Evolutionary conservation across 2,113 vertebrate genomes (phyloP).

Genomic region (Ia io): DNA sequence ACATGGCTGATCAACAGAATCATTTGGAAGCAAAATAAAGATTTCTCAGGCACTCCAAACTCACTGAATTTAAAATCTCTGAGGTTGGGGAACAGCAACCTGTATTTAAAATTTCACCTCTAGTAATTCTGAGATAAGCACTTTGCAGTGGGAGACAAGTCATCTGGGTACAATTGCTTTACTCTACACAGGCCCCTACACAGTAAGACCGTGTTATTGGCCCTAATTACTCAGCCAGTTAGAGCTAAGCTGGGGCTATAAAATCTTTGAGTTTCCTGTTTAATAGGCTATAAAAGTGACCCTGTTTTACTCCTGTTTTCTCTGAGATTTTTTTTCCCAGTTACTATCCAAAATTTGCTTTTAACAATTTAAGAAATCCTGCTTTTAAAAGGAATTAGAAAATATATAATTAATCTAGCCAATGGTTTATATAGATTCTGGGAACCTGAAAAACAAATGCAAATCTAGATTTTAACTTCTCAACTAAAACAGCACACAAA

Average conservation of each 20-base stretch:
- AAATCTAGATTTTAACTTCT: background rate
- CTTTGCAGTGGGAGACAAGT: background rate
- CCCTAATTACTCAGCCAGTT: background rate
- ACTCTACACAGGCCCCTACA: background rate
- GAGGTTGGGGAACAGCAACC: background rate
- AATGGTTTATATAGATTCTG: background rate
- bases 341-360: background rate
- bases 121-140: background rate
- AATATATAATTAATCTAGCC: background rate
- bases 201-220: background rate
- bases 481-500: background rate
- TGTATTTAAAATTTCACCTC: background rate
- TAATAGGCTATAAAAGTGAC: background rate
- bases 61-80: background rate
- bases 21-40: background rate
- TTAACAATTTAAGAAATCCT: background rate
- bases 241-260: background rate
- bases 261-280: conserved; percentile 18
- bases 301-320: background rate
- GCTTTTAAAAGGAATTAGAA: background rate
- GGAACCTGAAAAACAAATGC: background rate
- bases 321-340: background rate
- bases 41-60: background rate
- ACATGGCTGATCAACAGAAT: background rate
- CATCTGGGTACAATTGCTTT: background rate